A percentile compares a stretch with the other conserved stretches of the same genome.
phyloP scores from a whole-genome alignment of 2,113 vertebrate species.

The Dasyurus viverrinus region DNA sequence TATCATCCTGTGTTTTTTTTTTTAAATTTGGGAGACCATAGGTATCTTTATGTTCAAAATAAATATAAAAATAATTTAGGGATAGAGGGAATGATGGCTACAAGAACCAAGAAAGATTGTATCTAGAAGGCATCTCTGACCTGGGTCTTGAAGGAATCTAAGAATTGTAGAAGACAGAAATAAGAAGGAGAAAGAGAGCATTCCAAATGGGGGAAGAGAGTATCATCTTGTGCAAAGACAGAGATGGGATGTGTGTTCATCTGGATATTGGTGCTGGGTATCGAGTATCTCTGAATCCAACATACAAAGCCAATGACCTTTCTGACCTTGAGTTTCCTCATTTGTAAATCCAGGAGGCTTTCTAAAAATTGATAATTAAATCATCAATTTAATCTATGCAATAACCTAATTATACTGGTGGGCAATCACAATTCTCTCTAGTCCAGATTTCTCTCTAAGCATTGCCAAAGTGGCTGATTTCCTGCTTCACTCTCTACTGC shows the following conservation, averaged over 20 bases:
- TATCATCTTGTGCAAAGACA: background rate
- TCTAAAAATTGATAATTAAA: too few relatives aligned
- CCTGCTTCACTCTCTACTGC: too few relatives aligned
- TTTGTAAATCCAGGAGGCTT: too few relatives aligned
- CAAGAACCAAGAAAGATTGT: background rate
- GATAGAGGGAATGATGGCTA: background rate
- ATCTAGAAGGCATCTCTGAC: background rate
- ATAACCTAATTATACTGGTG: too few relatives aligned
- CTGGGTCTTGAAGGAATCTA: background rate
- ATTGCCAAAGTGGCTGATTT: too few relatives aligned
- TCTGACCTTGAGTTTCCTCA: too few relatives aligned
- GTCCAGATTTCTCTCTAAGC: too few relatives aligned
- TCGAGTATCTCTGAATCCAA: background rate
- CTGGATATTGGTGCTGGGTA: background rate
- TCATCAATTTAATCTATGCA: too few relatives aligned
- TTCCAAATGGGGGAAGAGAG: background rate
- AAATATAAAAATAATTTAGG: background rate
- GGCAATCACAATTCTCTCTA: too few relatives aligned
- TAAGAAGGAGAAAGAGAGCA: background rate
- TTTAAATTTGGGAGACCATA: background rate
- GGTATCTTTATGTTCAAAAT: background rate
- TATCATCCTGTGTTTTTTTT: background rate
- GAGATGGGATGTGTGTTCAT: background rate
- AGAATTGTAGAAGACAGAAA: background rate
- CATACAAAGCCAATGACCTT: background rate